Base-by-base conservation (phyloP, 1,140 invertebrate genomes). In the Drosophila sp. region DNA sequence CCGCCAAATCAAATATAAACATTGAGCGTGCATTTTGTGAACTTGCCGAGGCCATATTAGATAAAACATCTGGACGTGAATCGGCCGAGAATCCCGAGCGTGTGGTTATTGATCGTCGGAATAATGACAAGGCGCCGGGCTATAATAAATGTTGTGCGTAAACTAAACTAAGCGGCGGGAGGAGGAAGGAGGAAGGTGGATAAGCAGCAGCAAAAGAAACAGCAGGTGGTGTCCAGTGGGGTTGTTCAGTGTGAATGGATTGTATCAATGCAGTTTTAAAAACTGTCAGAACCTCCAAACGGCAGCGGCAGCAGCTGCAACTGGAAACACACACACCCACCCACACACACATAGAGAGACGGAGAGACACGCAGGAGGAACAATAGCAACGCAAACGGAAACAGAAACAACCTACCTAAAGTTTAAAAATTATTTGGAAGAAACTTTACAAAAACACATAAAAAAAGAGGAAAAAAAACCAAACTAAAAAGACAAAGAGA, bases 1-100 rank as follows among this genome's bases (percentile, higher is more conserved):
- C 98, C 79, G 99, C 99, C 41, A 99, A 99, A 93, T 97, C 97
- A 66, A 98, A 99, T 90, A 97, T 99, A 87, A 99, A 99, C 93
- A 99, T 99, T 69, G 98, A 99, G 90, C 95, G 96, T 90, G 98
- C 98, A 60, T 99, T 99, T 93, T 97, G 97, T 91, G 98, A 99
- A 92, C 93, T 99, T 90, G 98, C 98, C 61, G 97, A 98, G 94
- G 97, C 98, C 74, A 99, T 99, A 90, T 93, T 98, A 77, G 96
- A 98, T 91, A 98, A 98, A 93, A 96, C 95, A 61, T 93, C 95
- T 60, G 95, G 95, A 1, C 93, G 93, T 72, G 95, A 96, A 72
- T 93, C 94, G 10, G 93, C 94, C 50, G 95, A 96, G 85, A 94
- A 94, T 75, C 93, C 94, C 2, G 95, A 96, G 84, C 93, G 94